Evolutionary conservation across 2,113 vertebrate species (phyloP).

Genomic region (Aegotheles bennettii): DNA sequence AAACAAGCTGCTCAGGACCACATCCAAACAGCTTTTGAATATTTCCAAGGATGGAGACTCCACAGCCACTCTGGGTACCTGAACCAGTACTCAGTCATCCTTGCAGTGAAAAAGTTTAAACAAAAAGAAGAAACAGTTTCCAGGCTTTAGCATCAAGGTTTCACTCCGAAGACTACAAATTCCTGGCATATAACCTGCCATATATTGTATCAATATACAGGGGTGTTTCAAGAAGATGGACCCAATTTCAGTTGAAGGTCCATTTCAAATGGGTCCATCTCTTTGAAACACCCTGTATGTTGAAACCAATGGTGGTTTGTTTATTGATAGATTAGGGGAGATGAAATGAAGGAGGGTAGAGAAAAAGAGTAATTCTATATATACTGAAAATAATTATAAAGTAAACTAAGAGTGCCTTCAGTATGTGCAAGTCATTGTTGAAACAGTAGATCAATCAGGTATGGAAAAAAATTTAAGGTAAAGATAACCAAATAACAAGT

Average conservation of each 20-base stretch:
- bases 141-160: neutral
- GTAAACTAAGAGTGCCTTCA: neutral
- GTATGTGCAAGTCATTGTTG: neutral
- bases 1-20: neutral
- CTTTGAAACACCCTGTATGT: too few relatives aligned
- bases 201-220: accelerated
- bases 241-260: too few relatives aligned
- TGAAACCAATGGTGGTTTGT: accelerated
- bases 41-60: neutral
- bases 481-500: neutral
- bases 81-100: neutral
- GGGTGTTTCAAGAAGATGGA: too few relatives aligned
- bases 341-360: neutral
- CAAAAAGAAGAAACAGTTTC: neutral
- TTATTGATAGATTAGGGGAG: neutral
- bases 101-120: neutral
- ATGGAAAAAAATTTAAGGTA: neutral
- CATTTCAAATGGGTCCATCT: too few relatives aligned
- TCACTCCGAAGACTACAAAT: neutral
- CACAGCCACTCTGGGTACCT: neutral
- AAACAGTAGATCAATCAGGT: neutral
- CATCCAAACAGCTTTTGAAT: accelerated
- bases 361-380: neutral
- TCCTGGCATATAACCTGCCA: neutral
- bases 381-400: neutral